phyloP scores from a whole-genome alignment of 2,113 vertebrate species.

The Elachura formosa region DNA sequence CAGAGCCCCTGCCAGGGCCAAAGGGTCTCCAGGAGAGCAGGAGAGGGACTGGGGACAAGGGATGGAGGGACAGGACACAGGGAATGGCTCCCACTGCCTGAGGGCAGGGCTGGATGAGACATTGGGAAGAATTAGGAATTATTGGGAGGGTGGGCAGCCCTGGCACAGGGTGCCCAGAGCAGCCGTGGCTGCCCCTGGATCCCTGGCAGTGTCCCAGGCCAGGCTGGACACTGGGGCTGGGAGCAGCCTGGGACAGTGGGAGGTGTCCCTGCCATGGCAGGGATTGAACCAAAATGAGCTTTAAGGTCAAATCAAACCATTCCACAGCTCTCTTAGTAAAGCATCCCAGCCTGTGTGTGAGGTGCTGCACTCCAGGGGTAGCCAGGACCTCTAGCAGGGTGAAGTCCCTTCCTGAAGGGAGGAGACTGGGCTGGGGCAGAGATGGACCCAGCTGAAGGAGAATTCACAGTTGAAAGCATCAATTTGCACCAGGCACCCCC shows the following conservation, averaged over 20 bases:
- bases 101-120: background rate
- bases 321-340: background rate
- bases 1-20: rapidly evolving
- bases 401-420: background rate
- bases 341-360: rapidly evolving
- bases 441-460: background rate
- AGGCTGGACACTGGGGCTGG: background rate
- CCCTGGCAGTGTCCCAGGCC: background rate
- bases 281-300: background rate
- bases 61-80: background rate
- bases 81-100: background rate
- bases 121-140: background rate
- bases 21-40: background rate
- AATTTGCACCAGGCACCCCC: rapidly evolving
- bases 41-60: background rate
- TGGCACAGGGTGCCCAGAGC: background rate
- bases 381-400: background rate
- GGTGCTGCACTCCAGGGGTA: background rate
- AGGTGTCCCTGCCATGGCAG: background rate
- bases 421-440: background rate
- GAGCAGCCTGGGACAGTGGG: background rate
- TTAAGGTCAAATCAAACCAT: background rate
- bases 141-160: background rate
- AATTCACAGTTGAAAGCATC: background rate
- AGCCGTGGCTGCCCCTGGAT: background rate